Base-by-base conservation (phyloP, 1,140 invertebrate genomes). In the Leptopilina clavipes region DNA sequence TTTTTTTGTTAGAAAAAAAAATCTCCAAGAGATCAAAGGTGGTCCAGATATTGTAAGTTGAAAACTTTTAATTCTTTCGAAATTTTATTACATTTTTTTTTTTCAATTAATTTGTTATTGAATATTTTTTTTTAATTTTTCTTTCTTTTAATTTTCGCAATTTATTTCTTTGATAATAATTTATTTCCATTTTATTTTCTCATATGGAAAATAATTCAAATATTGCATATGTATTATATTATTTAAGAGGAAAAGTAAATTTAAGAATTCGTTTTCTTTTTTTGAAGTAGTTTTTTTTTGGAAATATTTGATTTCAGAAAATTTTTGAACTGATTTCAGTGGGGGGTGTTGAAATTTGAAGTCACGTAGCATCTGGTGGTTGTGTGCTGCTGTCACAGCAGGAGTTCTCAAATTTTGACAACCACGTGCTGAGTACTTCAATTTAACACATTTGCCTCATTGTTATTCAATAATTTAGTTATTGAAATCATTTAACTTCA, bases 351-450 rank as follows among this genome's bases (percentile, higher is more conserved):
- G 59, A 65, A 40, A 17, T 52, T n/a, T n/a, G 14, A 52, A 52
- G 25, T 65, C 59, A 65, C 56, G 1, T 65, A 65, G 56, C 56
- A 65, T 65, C 5, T 65, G 59, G 59, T 65, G 25, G 25, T 65
- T 37, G 12, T 31, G 25, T 31, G 22, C 59, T 31, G 22, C 59
- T 65, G 22, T 22, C 59, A 3, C 59, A 65, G 59, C 59, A 65
- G 59, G 59, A 65, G 59, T 31, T 22, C 25, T n/a, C 25, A n/a
- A 52, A 1, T 7, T 31, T n/a, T 31, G 22, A 37, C 25, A 65
- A 31, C 59, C 59, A 37, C 59, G 59, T 65, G 25, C 25, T 65
- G 59, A 65, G 56, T 31, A 11, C 12, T 65, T 65, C 11, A 31
- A 11, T 65, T 12, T 9, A 11, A 56, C 7, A 10, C 18, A n/a